Base-by-base conservation (phyloP, 2,113 vertebrate species). In the Eonycteris spelaea region DNA sequence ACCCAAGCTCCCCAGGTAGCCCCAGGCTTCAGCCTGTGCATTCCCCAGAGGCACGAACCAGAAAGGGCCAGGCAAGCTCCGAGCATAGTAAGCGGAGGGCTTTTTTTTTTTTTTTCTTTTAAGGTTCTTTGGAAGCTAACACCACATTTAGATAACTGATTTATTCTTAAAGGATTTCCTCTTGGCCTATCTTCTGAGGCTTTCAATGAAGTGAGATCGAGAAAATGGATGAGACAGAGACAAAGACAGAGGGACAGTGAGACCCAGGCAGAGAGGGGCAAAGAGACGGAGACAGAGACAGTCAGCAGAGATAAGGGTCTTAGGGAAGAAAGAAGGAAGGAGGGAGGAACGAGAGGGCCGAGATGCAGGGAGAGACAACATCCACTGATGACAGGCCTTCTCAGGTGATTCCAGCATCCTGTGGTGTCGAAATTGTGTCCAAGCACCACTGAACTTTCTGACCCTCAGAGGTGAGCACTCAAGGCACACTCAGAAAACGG, bases 381-480 rank as follows among this genome's bases (percentile, higher is more conserved):
- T 22, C 35, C 6, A 9, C 4, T 9, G 3, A 7, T 2, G 5
- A 13, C 10, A 18, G 51, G 40, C 13, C 3, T 71, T 35, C 43
- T 30, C 45, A 21, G 0, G 24, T 4, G 7, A 4, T 33, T 7
- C 68, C 38, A 63, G 35, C 43, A 94, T 1, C 40, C 28, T 2
- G 3, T 0, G 6, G n/a, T 8, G 9, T 24, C 6, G 22, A 9
- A 43, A 30, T 2, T 7, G 30, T 30, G 35, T n/a, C 40, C 28
- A 51, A 14, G 30, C 7, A 8, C 38, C 15, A 2, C 57, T 1
- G 0, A 45, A 33, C 35, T 18, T 10, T 40, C 30, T 68, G 7
- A 19, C 57, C 35, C 22, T 74, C 33, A 30, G 59, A 18, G 6
- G 15, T 26, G n/a, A 63, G 19, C 7, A 8, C n/a, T 33, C 18